Conservation (phyloP, 37 sponge, comb jelly and placozoan species). For the Dysidea cf. avara region DNA sequence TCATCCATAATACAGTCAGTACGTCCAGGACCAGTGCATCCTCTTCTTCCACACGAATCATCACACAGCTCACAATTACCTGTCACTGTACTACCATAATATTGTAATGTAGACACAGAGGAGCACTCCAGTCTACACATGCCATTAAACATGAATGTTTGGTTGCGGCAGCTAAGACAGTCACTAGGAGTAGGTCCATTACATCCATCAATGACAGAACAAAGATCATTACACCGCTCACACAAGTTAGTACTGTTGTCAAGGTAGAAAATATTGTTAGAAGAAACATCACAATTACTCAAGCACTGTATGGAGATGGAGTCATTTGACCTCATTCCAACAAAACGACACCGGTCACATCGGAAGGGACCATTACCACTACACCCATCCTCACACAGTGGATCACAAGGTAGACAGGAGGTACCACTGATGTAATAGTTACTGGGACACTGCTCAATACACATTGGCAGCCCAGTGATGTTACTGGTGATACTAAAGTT, state of each 20-base stretch:
- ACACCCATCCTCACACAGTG: conserved; percentile 34
- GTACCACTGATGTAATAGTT: conserved; percentile 7
- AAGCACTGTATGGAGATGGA: conserved; percentile 36
- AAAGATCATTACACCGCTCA: conserved; percentile 37
- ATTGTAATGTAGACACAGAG: not conserved
- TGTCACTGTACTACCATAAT: conserved; percentile 8
- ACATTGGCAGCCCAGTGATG: not conserved
- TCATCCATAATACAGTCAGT: conserved; percentile 22
- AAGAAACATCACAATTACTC: conserved; percentile 15
- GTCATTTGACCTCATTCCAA: conserved; percentile 15
- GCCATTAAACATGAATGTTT: not conserved
- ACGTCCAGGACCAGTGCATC: conserved; percentile 45
- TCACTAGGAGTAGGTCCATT: conserved; percentile 46
- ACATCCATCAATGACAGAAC: conserved; percentile 51
- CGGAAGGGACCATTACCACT: conserved; percentile 47
- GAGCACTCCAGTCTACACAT: conserved; percentile 42
- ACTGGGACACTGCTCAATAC: conserved; percentile 42
- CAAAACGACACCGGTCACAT: conserved; percentile 35
- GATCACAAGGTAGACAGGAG: conserved; percentile 44
- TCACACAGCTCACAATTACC: conserved; percentile 46
- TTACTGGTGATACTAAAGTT: conserved; percentile 22
- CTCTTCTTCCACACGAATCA: conserved; percentile 42
- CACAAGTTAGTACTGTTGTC: conserved; percentile 35
- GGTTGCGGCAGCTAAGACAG: conserved; percentile 41
- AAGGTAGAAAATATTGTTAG: conserved; percentile 2